These are phyloP conservation scores for Trididemnum nubilum DNA, from an alignment of 23 tunicate species.

Conservation along the genomic window DNA sequence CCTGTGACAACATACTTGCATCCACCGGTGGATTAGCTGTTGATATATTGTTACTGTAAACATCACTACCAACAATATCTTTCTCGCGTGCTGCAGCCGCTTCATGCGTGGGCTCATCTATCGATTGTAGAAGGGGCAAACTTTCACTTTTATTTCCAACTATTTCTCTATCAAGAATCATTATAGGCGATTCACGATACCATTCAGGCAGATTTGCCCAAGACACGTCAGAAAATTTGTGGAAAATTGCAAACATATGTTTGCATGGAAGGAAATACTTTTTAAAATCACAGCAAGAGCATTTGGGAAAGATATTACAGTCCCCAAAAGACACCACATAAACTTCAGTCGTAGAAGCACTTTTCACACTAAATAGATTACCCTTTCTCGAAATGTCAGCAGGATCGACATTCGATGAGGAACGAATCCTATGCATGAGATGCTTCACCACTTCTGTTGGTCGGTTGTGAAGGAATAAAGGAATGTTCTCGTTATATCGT, in stretches of 20 bases:
- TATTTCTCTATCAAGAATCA: background rate
- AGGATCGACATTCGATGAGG: background rate
- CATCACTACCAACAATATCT: no score
- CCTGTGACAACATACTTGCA: no score
- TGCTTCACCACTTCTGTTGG: constrained; percentile 5
- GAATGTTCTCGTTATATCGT: background rate
- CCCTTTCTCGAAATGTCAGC: background rate
- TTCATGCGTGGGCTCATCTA: no score
- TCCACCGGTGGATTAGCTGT: no score
- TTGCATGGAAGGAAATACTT: constrained; percentile 13
- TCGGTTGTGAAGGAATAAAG: background rate
- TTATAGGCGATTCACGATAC: background rate
- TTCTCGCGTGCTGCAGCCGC: no score
- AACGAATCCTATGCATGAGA: background rate
- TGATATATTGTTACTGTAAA: no score
- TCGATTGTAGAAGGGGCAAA: background rate
- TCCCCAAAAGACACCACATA: background rate
- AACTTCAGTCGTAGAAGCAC: background rate
- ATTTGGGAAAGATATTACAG: background rate
- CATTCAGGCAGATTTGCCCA: background rate
- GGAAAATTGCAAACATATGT: constrained; percentile 24
- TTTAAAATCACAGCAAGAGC: background rate
- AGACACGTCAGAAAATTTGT: constrained; percentile 6
- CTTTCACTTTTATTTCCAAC: background rate
- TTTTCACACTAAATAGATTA: constrained; percentile 11